Base-by-base conservation (phyloP, 1,140 invertebrate species). In the Brachionus rotundiformis region DNA sequence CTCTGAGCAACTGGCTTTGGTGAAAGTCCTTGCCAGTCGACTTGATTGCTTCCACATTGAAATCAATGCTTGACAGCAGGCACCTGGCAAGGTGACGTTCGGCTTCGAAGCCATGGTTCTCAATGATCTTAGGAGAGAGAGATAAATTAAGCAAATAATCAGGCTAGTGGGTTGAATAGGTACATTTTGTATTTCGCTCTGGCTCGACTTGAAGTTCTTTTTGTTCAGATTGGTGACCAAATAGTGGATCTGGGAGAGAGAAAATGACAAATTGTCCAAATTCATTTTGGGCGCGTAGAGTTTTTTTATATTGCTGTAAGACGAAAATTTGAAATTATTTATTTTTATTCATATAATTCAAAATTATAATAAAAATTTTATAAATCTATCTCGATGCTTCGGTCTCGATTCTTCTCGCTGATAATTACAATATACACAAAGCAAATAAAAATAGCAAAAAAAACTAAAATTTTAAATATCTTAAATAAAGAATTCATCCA, bases 231-330 rank as follows among this genome's bases (percentile, higher is more conserved):
- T 95, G 89, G 92, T 91, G 91, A 96, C 93, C 90, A 95, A 93
- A 93, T 93, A 94, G 93, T 92, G 93, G 90, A 96, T 96, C 92
- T 96, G 94, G 91, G 93, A 94, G 92, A 95, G 93, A 91, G 94
- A 94, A 93, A 95, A 94, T 91, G 93, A 94, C 92, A 94, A 92
- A 92, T 94, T 93, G 91, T 95, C 94, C 91, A 95, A 93, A 93
- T 95, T 95, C 94, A 96, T 96, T 94, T 93, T 95, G 27, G 16
- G 29, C 29, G 16, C 33, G 63, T 36, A 19, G 29, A 27, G 11
- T 29, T 63, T 63, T 29, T 29, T 63, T 63, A 63, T 31, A 63
- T 63, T 63, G 29, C 19, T 63, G 61, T 33, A 63, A 29, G 23
- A 29, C 61, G 61, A 63, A 63, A 54, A 63, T 63, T 63, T 63